Conservation (phyloP, 2,797 vertebrate species). For the Avahi laniger region DNA sequence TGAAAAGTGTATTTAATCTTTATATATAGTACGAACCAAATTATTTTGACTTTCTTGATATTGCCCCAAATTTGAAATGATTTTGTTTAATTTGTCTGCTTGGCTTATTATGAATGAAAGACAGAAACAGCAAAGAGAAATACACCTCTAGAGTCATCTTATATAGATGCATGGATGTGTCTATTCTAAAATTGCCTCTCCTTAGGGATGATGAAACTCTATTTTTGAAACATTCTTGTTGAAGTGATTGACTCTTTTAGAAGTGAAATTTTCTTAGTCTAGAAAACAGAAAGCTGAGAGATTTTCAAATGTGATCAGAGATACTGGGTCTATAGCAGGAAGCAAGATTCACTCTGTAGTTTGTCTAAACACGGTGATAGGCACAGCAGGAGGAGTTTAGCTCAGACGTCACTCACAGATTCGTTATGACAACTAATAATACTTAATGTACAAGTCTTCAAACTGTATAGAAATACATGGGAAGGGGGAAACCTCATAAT, state of each 20-base stretch:
- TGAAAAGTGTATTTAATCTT: not conserved
- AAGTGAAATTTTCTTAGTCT: not conserved
- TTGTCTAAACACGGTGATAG: not conserved
- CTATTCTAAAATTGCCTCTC: not conserved
- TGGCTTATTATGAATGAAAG: not conserved
- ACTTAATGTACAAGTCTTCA: not conserved
- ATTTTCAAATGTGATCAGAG: not conserved
- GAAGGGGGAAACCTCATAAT: not conserved
- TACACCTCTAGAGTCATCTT: not conserved
- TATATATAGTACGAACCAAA: not conserved
- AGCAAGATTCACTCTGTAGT: not conserved
- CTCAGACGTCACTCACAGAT: not conserved
- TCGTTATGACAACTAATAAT: not conserved
- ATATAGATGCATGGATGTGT: not conserved
- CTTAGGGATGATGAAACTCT: not conserved
- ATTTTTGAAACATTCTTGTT: not conserved
- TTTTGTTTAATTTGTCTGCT: not conserved
- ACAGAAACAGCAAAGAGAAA: not conserved
- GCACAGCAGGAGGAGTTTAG: not conserved
- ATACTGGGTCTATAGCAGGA: not conserved
- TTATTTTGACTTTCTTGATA: not conserved
- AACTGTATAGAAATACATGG: not conserved
- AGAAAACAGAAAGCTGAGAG: not conserved
- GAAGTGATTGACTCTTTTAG: not conserved
- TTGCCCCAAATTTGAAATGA: not conserved